Percentiles rank a stretch among this genome's conserved stretches.
Conservation (phyloP, 2,888 invertebrate species). For the Protonemura montana region DNA sequence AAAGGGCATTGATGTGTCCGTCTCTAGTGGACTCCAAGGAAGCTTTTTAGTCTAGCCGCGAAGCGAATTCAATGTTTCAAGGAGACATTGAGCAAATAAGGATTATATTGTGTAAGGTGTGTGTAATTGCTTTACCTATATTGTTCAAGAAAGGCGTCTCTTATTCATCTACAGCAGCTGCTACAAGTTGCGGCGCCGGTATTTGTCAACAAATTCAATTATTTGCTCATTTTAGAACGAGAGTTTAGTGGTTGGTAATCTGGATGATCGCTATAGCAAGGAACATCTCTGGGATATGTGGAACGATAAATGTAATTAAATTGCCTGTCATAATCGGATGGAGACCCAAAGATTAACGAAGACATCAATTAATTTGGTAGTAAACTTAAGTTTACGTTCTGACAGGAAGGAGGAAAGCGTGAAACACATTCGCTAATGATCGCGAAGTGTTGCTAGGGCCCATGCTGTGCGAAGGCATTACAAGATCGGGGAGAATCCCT, state of each 20-base stretch:
- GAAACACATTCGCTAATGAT: background rate
- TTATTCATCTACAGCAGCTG: too few relatives aligned
- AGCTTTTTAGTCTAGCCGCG: too few relatives aligned
- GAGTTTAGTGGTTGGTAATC: background rate
- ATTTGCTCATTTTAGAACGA: background rate
- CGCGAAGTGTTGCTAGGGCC: background rate
- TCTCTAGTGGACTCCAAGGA: background rate
- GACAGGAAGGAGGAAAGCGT: background rate
- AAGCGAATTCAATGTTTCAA: too few relatives aligned
- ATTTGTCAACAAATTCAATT: background rate
- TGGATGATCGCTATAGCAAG: background rate
- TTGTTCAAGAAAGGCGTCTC: too few relatives aligned
- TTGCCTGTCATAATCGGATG: background rate
- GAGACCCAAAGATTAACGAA: background rate
- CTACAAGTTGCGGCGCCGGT: background rate
- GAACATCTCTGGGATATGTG: background rate
- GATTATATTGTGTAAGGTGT: too few relatives aligned
- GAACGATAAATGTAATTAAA: background rate
- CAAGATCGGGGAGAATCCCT: too few relatives aligned
- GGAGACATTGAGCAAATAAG: too few relatives aligned
- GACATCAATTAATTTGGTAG: slow-evolving; percentile 7
- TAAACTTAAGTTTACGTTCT: background rate
- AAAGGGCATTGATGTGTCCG: background rate
- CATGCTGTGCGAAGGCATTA: too few relatives aligned
- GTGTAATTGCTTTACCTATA: too few relatives aligned